Percentiles rank a stretch among this genome's conserved stretches.
phyloP scores from a whole-genome alignment of 2,113 vertebrate genomes.

The Columbina picui region DNA sequence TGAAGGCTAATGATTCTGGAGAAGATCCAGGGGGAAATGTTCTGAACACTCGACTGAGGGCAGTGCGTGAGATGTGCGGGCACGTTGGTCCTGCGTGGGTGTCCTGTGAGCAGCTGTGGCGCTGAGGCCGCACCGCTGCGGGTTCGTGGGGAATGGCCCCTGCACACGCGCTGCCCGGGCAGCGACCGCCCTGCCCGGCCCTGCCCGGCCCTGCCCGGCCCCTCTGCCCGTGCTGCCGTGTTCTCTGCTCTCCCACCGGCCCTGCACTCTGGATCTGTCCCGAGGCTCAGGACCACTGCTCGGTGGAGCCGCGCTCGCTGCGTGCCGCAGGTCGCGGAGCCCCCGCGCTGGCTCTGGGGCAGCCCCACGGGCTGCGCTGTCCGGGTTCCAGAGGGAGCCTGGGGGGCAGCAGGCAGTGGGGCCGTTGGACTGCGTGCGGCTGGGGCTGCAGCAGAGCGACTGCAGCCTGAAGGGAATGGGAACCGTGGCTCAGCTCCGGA shows the following conservation, averaged over 20 bases:
- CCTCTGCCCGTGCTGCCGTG: no score
- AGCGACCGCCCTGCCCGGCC: no score
- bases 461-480: not conserved
- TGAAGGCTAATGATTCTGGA: not conserved
- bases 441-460: not conserved
- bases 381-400: not conserved
- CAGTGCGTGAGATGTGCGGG: not conserved
- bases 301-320: not conserved
- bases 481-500: not conserved
- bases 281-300: not conserved
- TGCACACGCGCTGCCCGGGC: no score
- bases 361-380: accelerated
- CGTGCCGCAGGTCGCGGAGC: accelerated
- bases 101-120: not conserved
- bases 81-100: not conserved
- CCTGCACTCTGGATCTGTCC: not conserved
- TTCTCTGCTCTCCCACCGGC: not conserved
- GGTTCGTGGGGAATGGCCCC: no score
- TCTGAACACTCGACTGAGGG: not conserved
- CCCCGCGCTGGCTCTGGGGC: not conserved
- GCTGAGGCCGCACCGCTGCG: no score
- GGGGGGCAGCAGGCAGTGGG: not conserved
- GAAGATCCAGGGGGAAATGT: not conserved
- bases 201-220: no score
- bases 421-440: not conserved